Conservation (phyloP, 2,113 vertebrate genomes). For the Pagrus major region DNA sequence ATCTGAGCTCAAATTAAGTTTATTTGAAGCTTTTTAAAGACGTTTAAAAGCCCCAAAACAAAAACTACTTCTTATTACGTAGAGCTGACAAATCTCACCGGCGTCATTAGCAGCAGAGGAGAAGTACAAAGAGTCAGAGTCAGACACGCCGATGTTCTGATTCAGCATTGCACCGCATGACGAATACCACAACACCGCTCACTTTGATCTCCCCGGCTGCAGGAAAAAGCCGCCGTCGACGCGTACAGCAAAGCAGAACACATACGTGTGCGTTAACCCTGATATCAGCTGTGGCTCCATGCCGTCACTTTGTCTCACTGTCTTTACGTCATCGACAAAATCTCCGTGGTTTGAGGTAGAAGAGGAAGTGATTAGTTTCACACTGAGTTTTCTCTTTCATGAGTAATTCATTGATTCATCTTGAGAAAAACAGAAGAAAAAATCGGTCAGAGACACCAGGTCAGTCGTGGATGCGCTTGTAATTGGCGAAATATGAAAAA, state of each 20-base stretch:
- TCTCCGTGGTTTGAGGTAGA: background rate
- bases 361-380: conserved; percentile 27
- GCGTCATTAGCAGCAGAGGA: background rate
- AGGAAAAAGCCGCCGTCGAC: background rate
- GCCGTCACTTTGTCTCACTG: background rate
- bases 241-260: background rate
- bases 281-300: background rate
- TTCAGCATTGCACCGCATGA: conserved; percentile 16
- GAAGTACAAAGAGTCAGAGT: conserved; percentile 14
- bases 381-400: background rate
- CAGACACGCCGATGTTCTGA: conserved; percentile 27
- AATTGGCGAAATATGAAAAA: conserved; percentile 8
- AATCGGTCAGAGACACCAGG: background rate
- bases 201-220: conserved; percentile 31
- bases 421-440: background rate
- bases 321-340: conserved; percentile 14
- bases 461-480: background rate
- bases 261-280: background rate
- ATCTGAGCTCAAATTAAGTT: background rate
- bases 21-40: background rate
- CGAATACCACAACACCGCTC: background rate
- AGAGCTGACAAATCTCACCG: background rate
- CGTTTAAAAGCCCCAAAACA: background rate
- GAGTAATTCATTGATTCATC: conserved; percentile 19
- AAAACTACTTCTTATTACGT: background rate